These are phyloP conservation scores for Tetheella fluctuosa DNA, from an alignment of 2,888 invertebrate genomes.

Conservation along the genomic window DNA sequence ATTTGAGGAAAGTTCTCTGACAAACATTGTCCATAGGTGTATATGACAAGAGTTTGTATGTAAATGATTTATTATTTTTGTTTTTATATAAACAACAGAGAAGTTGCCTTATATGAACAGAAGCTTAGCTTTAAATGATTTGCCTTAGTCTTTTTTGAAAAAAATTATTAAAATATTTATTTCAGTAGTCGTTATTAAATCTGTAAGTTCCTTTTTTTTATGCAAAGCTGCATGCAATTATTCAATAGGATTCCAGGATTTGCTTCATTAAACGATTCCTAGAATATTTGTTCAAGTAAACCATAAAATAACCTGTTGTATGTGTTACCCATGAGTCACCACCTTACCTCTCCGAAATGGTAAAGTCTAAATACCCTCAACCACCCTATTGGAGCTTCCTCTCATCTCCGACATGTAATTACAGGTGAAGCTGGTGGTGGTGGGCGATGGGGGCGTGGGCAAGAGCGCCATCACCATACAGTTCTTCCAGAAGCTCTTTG, in stretches of 20 bases:
- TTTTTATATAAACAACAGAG: background rate
- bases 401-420: background rate
- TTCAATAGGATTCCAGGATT: background rate
- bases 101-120: background rate
- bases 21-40: no score
- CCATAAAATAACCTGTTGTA: background rate
- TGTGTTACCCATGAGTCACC: background rate
- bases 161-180: no score
- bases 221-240: background rate
- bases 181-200: no score
- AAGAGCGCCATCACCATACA: constrained; percentile 98
- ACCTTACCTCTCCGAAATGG: background rate
- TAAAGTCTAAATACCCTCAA: background rate
- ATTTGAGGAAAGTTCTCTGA: constrained; percentile 14
- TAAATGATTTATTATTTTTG: no score
- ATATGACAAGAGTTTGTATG: background rate
- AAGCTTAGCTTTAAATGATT: background rate
- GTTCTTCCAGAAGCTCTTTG: constrained; percentile 97
- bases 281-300: background rate
- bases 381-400: background rate
- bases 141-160: no score
- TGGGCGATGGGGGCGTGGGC: constrained; percentile 97
- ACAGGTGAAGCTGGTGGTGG: constrained; percentile 94
- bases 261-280: background rate
- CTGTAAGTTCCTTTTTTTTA: no score